phyloP scores from a whole-genome alignment of 2,888 invertebrate genomes.

The Masnerella sp. region DNA sequence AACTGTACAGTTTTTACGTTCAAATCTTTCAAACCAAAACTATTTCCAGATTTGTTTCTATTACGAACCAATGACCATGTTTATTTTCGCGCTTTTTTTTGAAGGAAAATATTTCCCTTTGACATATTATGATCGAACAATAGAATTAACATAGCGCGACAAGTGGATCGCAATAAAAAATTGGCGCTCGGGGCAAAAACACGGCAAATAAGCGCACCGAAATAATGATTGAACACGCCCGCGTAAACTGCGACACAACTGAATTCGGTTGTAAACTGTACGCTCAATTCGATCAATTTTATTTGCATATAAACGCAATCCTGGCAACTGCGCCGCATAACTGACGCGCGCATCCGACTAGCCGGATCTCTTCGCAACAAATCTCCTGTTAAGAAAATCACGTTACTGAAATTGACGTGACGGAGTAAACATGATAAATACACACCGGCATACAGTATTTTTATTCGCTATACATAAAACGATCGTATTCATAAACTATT shows the following conservation, averaged over 20 bases:
- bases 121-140: background rate
- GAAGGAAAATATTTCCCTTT: too few relatives aligned
- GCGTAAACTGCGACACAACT: constrained; percentile 40
- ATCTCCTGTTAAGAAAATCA: constrained; percentile 23
- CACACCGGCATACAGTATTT: too few relatives aligned
- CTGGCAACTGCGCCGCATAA: constrained; percentile 33
- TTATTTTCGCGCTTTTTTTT: too few relatives aligned
- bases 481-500: constrained; percentile 5
- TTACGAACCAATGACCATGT: background rate
- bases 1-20: too few relatives aligned
- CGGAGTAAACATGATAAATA: constrained; percentile 6
- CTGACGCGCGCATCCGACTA: constrained; percentile 10
- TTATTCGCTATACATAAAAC: background rate
- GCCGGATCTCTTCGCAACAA: constrained; percentile 14
- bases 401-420: constrained; percentile 4
- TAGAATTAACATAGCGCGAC: background rate
- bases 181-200: constrained; percentile 1
- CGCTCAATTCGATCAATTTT: constrained; percentile 48
- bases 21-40: too few relatives aligned
- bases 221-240: constrained; percentile 39
- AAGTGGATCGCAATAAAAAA: background rate
- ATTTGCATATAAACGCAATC: constrained; percentile 60
- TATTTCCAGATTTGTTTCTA: too few relatives aligned
- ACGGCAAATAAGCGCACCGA: constrained; percentile 24
- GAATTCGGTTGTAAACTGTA: constrained; percentile 58